Evolutionary conservation across 2,797 vertebrate species (phyloP), one percentile per base, ranked within the genome.

Genomic region (Crenichthys baileyi): DNA sequence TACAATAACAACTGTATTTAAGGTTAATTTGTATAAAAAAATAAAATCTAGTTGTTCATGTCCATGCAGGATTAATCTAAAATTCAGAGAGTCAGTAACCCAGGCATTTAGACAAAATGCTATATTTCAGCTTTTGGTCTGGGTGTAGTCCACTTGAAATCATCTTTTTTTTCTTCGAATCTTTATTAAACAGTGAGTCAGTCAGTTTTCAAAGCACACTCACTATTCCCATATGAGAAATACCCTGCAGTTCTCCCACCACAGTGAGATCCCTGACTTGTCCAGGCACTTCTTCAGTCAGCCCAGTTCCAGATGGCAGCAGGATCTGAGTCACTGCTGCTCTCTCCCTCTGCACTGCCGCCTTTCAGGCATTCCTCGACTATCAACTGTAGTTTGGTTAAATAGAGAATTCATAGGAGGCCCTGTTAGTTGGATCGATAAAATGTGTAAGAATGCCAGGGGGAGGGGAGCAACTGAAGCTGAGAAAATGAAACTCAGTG

Each of bases 181-280:
- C 24, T 78, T 79, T 26, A 77, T 72, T 82, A 76, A 78, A 55
- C 48, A 72, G 50, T 75, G 78, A 90, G 63, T 90, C 78, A 77
- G 67, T 55, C n/a, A 70, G 56, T 81, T 87, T 75, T 81, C 73
- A 87, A 73, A 81, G 80, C 60, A 76, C 79, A 88, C 79, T 90
- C 81, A 81, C 44, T 72, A 80, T 82, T 84, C 78, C 85, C 75
- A 78, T 53, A 81, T 70, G 79, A 73, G 77, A 88, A 82, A 85
- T 78, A 80, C 70, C 89, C 73, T 79, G 39, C 77, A 80, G 77
- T 84, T 82, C 83, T 60, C 84, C 72, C 81, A 79, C 65, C 3
- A 56, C 39, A 53, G 70, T 63, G 48, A 76, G 82, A 79, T 80
- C 77, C 75, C 39, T 5, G 79, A 26, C n/a, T 73, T 79, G 72